Base-by-base conservation (phyloP, 2,888 invertebrate species). In the Ischnura elegans region DNA sequence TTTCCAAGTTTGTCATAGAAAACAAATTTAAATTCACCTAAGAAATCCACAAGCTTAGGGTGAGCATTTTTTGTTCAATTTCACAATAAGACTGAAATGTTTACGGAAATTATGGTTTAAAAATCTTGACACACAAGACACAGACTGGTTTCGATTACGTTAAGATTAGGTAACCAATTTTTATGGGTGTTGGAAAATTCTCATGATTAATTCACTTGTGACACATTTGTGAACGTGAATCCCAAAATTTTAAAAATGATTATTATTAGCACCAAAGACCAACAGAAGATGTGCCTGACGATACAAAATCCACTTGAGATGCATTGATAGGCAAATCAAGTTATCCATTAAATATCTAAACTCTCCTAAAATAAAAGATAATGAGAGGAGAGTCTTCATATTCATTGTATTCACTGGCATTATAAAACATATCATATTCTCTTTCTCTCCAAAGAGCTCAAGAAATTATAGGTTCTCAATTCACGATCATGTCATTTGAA, bases 11-110 rank as follows among this genome's bases (percentile, higher is more conserved):
- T 36, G 25, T n/a, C n/a, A n/a, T 2, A 43, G 0, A n/a, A 25
- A 76, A 76, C 76, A 76, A 76, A 36, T 86, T 86, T 45, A 86
- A 86, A 47, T 42, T 46, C 0, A 46, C 36, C 25, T 46, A 4
- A 21, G 46, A 86, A 36, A 46, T 46, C 2, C 45, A 43, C 21
- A 86, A 43, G 0, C 3, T 90, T 43, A 90, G 42, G 90, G 90
- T 90, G 90, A 90, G 90, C 90, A 90, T 90, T 90, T 66, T 43
- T 25, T 21, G 21, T 43, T 90, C 13, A 4, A 76, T 76, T 10
- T 13, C 25, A 29, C 10, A 5, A 76, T 10, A 36, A 36, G 76
- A 36, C 76, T 36, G 10, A 76, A 10, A 36, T 16, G 10, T 29
- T 1, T 36, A 76, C 76, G 29, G 36, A 25, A 76, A 76, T 16